Evolutionary conservation across 2,888 invertebrate genomes (phyloP).

Genomic region (Incurvaria masculella): DNA sequence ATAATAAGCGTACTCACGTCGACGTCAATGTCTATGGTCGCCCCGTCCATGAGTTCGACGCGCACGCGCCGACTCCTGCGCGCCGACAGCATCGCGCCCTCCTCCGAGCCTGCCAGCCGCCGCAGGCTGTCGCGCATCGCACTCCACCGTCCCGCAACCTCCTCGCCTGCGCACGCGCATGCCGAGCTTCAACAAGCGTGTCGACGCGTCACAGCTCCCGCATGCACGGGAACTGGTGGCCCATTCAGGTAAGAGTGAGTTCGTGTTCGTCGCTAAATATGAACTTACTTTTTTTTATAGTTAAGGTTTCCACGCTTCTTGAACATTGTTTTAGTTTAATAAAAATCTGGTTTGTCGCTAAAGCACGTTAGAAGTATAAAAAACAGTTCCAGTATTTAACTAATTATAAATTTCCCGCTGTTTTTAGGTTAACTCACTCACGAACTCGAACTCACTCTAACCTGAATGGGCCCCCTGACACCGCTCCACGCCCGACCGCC

Average conservation of each 20-base stretch:
- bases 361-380: too few species aligned
- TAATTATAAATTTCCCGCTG: neutral
- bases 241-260: too few species aligned
- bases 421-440: too few species aligned
- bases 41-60: constrained; percentile 80
- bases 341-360: too few species aligned
- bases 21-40: constrained; percentile 73
- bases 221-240: neutral
- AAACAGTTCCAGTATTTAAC: neutral
- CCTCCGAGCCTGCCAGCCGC: constrained; percentile 39
- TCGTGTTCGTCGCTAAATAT: too few species aligned
- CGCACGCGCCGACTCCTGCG: constrained; percentile 57
- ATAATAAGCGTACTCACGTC: constrained; percentile 60
- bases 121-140: constrained; percentile 45
- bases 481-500: too few species aligned
- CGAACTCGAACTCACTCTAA: too few species aligned
- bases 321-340: neutral
- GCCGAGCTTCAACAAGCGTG: too few species aligned
- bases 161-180: too few species aligned
- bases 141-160: too few species aligned
- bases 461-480: too few species aligned
- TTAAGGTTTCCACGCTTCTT: neutral
- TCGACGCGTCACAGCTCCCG: too few species aligned
- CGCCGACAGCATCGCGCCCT: constrained; percentile 15
- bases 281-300: neutral